Conservation (phyloP, 2,113 vertebrate species). For the Poecile atricapillus region DNA sequence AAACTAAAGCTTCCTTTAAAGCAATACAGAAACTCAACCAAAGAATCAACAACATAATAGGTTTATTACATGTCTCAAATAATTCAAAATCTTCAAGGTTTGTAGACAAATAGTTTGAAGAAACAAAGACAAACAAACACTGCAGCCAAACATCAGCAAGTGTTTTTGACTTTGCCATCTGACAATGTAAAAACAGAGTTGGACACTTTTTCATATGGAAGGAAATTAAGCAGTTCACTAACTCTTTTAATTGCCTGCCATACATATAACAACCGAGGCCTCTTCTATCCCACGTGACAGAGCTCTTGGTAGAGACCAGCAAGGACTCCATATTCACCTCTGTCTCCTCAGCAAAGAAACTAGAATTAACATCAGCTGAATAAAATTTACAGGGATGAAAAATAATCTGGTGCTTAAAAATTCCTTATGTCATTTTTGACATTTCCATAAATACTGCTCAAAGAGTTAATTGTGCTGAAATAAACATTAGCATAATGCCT, state of each 20-base stretch:
- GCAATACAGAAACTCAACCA: neutral
- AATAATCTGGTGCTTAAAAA: neutral
- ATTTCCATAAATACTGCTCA: neutral
- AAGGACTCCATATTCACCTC: neutral
- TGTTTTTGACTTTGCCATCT: neutral
- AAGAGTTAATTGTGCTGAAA: constrained; percentile 58
- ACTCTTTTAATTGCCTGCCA: neutral
- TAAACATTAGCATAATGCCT: constrained; percentile 60
- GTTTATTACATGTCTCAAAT: neutral
- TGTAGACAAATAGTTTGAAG: neutral
- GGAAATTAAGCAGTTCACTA: neutral
- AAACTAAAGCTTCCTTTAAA: neutral
- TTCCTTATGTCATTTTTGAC: neutral
- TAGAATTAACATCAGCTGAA: neutral
- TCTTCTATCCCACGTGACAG: neutral
- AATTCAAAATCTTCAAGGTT: neutral
- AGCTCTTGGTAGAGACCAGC: neutral
- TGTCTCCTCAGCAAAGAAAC: neutral
- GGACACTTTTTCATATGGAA: neutral
- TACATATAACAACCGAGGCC: neutral
- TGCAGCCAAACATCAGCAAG: neutral
- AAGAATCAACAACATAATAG: neutral
- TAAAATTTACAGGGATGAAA: neutral
- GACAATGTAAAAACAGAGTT: neutral
- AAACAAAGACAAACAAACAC: neutral